Base-by-base conservation (phyloP, 2,113 vertebrate genomes). In the Gymnogyps californianus region DNA sequence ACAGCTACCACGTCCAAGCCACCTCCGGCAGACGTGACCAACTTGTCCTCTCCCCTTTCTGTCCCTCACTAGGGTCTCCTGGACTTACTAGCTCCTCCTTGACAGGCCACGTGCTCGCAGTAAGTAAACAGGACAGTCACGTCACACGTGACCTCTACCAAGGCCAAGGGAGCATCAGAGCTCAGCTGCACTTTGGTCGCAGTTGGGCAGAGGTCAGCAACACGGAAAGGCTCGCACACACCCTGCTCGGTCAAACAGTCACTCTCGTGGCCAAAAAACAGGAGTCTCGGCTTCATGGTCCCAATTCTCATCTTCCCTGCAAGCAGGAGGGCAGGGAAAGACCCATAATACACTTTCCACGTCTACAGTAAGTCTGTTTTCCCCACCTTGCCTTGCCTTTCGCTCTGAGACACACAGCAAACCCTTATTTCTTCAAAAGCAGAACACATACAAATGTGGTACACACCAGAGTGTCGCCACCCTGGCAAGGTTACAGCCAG, bases 271-370 rank as follows among this genome's bases (percentile, higher is more conserved):
- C 16, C 55, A 49, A 47, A 83, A 70, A 49, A 5, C n/a, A 57
- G 36, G 4, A 14, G 8, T 8, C 64, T 77, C 0, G 0, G 11
- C 28, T 59, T 42, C 29, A 2, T 10, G 26, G 46, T 42, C 38
- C 40, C 31, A 21, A 8, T 54, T 59, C 25, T 67, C 25, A 13
- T 7, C 52, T 32, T 25, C 29, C 38, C 59, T 55, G 40, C 69
- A 67, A 61, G 76, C 54, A 36, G 62, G 17, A 38, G 18, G 44
- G 66, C 44, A 59, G 46, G 21, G 34, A 42, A 66, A 66, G 61
- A 25, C 62, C 54, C 19, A 5, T 29, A 44, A 52, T 6, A 54
- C 12, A 18, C 29, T 54, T 40, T 8, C 34, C 38, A 6, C 0
- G 1, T 10, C 52, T 38, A 22, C 6, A 21, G 26, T 8, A 38